Conservation (phyloP, 2,888 invertebrate species). For the Chaetoderma sp. region DNA sequence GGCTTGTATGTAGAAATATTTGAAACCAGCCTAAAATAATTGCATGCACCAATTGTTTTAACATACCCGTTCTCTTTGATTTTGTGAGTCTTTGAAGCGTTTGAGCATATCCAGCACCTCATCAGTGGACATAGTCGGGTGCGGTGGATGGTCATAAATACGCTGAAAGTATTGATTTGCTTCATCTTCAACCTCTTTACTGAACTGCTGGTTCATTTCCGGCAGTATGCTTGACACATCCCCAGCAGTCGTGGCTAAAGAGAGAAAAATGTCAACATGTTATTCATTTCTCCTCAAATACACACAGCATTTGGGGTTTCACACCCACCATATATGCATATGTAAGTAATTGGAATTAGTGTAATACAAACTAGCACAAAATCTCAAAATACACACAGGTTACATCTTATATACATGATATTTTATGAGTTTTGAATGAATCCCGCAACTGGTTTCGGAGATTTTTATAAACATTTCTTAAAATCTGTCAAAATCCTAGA, state of each 20-base stretch:
- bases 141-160: conserved; percentile 95
- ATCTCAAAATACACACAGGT: too few species aligned
- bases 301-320: too few species aligned
- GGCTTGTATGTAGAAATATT: too few species aligned
- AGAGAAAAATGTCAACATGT: neutral
- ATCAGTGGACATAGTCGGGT: conserved; percentile 88
- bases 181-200: conserved; percentile 98
- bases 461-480: too few species aligned
- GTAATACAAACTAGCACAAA: too few species aligned
- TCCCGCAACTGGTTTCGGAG: too few species aligned
- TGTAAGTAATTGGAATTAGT: too few species aligned
- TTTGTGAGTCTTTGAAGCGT: conserved; percentile 91
- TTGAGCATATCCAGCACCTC: conserved; percentile 96
- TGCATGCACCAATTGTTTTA: neutral
- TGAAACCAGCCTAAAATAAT: too few species aligned
- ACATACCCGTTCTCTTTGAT: conserved; percentile 81
- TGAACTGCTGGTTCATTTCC: conserved; percentile 81
- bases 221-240: conserved; percentile 60
- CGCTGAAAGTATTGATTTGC: conserved; percentile 98
- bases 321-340: too few species aligned
- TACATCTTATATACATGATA: too few species aligned
- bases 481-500: too few species aligned
- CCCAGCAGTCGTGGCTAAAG: conserved; percentile 15
- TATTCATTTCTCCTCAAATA: neutral
- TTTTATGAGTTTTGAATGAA: too few species aligned